Base-by-base conservation (phyloP, 2,113 vertebrate species). In the Hemichromis elongatus region DNA sequence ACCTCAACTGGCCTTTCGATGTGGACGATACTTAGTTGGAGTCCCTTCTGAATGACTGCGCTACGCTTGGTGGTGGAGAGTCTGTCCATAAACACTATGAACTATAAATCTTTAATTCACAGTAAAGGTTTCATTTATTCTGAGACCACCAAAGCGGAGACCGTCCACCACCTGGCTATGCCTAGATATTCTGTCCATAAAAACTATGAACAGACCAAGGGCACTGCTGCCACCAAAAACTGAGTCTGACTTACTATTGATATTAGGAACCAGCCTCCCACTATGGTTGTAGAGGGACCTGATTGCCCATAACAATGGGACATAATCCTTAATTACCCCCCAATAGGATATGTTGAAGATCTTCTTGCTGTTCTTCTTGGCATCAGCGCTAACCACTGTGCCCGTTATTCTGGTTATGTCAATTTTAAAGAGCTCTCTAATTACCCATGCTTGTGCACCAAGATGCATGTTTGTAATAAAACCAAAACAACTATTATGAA, bases 1-100 rank as follows among this genome's bases (percentile, higher is more conserved):
- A 63, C 9, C 59, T 63, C 10, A 63, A 63, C 59, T 63, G 59
- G 30, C 59, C 30, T 63, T 63, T 63, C 18, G n/a, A 37, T 63
- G 30, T 63, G 59, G 30, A 37, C 10, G 3, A 63, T 63, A 35
- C 35, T 63, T 35, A n/a, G 0, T n/a, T n/a, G n/a, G n/a, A n/a
- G n/a, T n/a, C 18, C 18, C 12, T n/a, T 63, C 37, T 0, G 2
- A 37, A 63, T 37, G 18, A 63, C 30, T 35, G 59, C 9, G 2
- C 18, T 63, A 12, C 30, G n/a, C 59, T 63, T 63, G 10, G 59
- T 59, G 28, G 28, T 7, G 59, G 59, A 37, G 59, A 63, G 30
- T 63, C 10, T 63, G 18, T 37, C 18, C 30, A 63, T n/a, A 12
- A 63, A 37, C 2, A 2, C 30, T 63, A 63, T 35, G 30, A 63